phyloP scores from a whole-genome alignment of 2,888 invertebrate species.

The Andrena flavipes region DNA sequence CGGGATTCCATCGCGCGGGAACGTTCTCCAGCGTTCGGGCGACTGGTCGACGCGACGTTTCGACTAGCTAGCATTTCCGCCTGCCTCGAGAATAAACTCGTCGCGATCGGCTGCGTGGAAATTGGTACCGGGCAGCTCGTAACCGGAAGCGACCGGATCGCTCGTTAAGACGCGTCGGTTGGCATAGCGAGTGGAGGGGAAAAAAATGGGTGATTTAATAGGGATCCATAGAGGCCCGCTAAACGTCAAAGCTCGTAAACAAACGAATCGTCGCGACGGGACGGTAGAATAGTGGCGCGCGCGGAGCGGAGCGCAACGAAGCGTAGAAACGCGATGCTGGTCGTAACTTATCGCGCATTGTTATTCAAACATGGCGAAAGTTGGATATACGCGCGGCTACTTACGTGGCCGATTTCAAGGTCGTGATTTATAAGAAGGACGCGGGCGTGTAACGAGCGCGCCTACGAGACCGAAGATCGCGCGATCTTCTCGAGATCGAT shows the following conservation, averaged over 20 bases:
- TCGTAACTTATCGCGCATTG: constrained; percentile 33
- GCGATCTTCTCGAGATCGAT: constrained; percentile 7
- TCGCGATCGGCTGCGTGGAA: neutral
- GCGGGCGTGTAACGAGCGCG: constrained; percentile 22
- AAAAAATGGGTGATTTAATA: neutral
- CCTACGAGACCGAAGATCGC: constrained; percentile 1
- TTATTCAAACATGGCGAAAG: constrained; percentile 71
- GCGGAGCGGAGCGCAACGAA: neutral
- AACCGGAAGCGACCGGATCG: neutral
- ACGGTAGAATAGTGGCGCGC: neutral
- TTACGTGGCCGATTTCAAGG: constrained; percentile 74
- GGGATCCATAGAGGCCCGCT: neutral
- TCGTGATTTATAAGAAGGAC: constrained; percentile 64
- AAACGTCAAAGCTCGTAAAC: constrained; percentile 6
- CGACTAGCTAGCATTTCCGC: constrained; percentile 10
- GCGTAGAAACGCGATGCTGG: constrained; percentile 4
- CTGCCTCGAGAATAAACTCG: neutral
- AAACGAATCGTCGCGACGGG: neutral
- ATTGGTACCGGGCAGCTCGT: no score
- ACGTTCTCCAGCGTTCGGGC: constrained; percentile 20
- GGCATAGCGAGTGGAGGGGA: neutral
- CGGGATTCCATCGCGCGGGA: constrained; percentile 23
- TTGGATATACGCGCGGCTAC: constrained; percentile 61
- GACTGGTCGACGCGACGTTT: constrained; percentile 2
- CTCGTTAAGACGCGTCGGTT: neutral